These are phyloP conservation scores for Oscheius sp. DNA, from an alignment of 2,888 invertebrate genomes.

Conservation along the genomic window DNA sequence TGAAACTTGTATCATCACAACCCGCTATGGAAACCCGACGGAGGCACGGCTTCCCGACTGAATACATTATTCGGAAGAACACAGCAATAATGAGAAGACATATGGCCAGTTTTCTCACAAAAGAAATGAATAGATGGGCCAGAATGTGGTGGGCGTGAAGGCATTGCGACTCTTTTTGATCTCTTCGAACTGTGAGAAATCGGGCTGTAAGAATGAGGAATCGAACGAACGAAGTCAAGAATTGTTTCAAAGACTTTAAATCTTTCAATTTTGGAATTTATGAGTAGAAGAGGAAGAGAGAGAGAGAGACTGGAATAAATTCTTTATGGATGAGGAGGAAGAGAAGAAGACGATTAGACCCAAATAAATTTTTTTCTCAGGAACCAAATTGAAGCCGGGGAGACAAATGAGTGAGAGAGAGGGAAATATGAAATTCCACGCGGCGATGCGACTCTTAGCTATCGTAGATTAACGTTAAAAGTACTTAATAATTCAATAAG, in stretches of 20 bases:
- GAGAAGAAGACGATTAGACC: too few species aligned
- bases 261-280: background rate
- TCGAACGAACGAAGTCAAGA: background rate
- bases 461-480: too few species aligned
- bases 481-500: too few species aligned
- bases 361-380: too few species aligned
- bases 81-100: background rate
- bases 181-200: background rate
- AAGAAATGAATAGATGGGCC: background rate
- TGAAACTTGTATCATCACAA: background rate
- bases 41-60: background rate
- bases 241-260: background rate
- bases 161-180: background rate
- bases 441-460: too few species aligned
- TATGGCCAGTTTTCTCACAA: background rate
- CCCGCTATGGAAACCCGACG: background rate
- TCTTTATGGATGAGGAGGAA: background rate
- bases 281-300: background rate
- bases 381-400: too few species aligned
- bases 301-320: background rate
- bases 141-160: background rate
- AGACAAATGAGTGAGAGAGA: too few species aligned
- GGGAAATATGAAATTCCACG: too few species aligned
- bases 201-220: background rate
- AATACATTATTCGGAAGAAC: background rate